These are phyloP conservation scores for Ptyas mucosa DNA, from an alignment of 2,113 vertebrate genomes.

Conservation along the genomic window DNA sequence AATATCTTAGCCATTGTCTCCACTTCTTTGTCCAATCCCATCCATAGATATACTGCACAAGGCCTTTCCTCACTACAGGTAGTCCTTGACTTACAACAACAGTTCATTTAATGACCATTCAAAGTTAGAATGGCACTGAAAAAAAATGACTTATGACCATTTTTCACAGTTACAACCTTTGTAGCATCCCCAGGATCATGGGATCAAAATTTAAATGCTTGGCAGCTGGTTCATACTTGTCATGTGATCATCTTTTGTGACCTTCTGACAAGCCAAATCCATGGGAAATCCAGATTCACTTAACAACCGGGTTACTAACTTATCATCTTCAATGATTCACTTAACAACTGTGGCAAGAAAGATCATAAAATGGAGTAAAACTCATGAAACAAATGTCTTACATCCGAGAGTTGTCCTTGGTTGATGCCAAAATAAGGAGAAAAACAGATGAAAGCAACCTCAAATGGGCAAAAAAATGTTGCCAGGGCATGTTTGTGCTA, in stretches of 20 bases:
- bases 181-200: background rate
- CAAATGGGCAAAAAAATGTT: background rate
- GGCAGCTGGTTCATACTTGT: background rate
- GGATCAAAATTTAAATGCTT: background rate
- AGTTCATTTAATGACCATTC: no score
- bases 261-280: background rate
- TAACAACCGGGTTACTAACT: background rate
- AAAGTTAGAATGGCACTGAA: background rate
- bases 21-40: background rate
- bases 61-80: background rate
- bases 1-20: background rate
- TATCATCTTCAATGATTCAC: background rate
- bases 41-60: background rate
- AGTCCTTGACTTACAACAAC: background rate
- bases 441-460: background rate
- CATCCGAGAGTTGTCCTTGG: no score
- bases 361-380: no score
- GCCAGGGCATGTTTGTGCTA: background rate
- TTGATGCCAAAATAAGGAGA: no score
- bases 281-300: background rate
- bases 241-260: background rate
- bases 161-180: background rate
- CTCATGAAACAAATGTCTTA: no score
- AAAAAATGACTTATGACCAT: background rate
- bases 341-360: background rate